These are phyloP conservation scores for Notolabrus celidotus DNA, from an alignment of 2,797 vertebrate species.

Conservation along the genomic window DNA sequence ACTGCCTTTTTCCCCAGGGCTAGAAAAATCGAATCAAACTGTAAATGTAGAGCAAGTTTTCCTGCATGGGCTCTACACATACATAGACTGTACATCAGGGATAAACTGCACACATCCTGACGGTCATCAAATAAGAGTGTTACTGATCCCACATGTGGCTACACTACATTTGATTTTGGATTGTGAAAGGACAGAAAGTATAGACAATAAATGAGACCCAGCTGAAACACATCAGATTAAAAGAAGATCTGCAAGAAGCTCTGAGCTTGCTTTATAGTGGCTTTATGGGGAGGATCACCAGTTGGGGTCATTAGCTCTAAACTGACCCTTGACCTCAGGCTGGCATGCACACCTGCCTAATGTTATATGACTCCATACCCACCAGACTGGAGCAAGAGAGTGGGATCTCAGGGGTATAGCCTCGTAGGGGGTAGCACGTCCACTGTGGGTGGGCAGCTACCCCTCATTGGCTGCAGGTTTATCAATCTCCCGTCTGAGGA, in stretches of 20 bases:
- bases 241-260: conserved; percentile 48
- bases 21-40: conserved; percentile 81
- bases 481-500: conserved; percentile 67
- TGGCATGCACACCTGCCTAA: conserved; percentile 64
- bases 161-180: conserved; percentile 71
- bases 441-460: conserved; percentile 56
- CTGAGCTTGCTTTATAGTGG: conserved; percentile 17
- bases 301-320: conserved; percentile 46
- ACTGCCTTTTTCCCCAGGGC: conserved; percentile 72
- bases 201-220: conserved; percentile 62
- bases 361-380: conserved; percentile 63
- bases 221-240: conserved; percentile 47
- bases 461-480: conserved; percentile 56
- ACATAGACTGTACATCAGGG: conserved; percentile 62
- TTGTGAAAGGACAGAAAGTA: conserved; percentile 68
- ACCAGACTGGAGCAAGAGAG: conserved; percentile 34
- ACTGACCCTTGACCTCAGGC: conserved; percentile 61
- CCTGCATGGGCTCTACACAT: conserved; percentile 63
- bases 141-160: conserved; percentile 76
- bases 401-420: conserved; percentile 55
- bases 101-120: conserved; percentile 71
- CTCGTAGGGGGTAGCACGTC: conserved; percentile 49
- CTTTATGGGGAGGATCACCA: conserved; percentile 23
- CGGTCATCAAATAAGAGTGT: conserved; percentile 79
- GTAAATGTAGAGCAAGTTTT: conserved; percentile 78